Base-by-base conservation (phyloP, 2,888 invertebrate species). In the Acrobasis repandana region DNA sequence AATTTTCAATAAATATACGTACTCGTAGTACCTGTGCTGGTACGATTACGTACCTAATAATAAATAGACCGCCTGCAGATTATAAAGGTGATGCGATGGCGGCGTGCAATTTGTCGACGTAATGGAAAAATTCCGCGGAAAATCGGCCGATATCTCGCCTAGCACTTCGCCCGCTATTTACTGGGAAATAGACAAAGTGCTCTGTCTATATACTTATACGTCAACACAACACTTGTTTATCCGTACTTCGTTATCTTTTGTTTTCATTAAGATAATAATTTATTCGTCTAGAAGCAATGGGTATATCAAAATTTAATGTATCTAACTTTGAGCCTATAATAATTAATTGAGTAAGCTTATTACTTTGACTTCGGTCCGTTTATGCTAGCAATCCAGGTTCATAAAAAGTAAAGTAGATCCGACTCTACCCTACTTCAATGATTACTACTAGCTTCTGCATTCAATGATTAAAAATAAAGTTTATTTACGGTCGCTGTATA, bases 101-200 rank as follows among this genome's bases (percentile, higher is more conserved):
- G 77, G 77, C 65, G 82, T 63, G 83, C 90, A 90, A 91, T 91
- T 90, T 91, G 79, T 79, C 73, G 65, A 61, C 69, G 80, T 91
- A 90, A 92, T 92, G 86, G 91, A 85, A 92, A 91, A 92, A 92
- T 90, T 90, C 91, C 90, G 76, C 80, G 86, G 76, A 88, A 28
- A 90, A 90, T 88, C 80, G 83, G 76, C 69, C 67, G 76, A 61
- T 74, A 73, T 67, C 69, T 65, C 67, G 66, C 63, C 66, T 1
- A 6, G 20, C 49, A 1, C 49, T 11, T 18, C 52, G 52, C 18
- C 20, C 11, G n/a, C 51, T 51, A 16, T 52, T 38, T 54, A 54
- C 18, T 20, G 38, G 43, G 38, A 54, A 38, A 54, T 18, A 54
- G 38, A 54, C 38, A 36, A 36, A 54, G 52, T 51, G 34, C 33